phyloP scores from a whole-genome alignment of 2,888 invertebrate genomes.

The Eristalis arbustorum region DNA sequence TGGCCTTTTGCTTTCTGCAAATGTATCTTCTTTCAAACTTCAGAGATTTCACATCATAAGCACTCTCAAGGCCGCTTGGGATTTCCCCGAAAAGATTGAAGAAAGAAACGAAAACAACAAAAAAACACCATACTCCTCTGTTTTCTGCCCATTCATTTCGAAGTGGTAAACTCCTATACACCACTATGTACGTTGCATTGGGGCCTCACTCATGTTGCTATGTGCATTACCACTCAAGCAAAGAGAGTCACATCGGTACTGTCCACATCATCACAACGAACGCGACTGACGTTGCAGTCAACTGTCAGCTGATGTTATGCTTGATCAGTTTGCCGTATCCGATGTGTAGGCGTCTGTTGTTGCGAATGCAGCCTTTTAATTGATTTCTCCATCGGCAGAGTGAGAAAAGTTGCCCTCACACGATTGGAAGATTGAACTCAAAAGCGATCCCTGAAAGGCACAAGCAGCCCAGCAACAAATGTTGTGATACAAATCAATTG shows the following conservation, averaged over 20 bases:
- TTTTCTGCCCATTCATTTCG: neutral
- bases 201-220: conserved; percentile 20
- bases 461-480: conserved; percentile 18
- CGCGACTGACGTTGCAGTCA: conserved; percentile 31
- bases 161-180: neutral
- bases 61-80: conserved; percentile 43
- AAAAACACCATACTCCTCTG: neutral
- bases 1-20: conserved; percentile 27
- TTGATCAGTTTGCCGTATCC: conserved; percentile 10
- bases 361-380: neutral
- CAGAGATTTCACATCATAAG: conserved; percentile 23
- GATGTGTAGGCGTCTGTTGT: conserved; percentile 22
- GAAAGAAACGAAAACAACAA: neutral
- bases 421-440: neutral
- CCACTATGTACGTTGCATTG: conserved; percentile 16
- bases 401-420: neutral
- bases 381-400: neutral
- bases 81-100: conserved; percentile 30
- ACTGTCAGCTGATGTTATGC: conserved; percentile 48
- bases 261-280: conserved; percentile 63
- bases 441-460: conserved; percentile 4
- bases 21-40: conserved; percentile 11
- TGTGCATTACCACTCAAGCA: conserved; percentile 17
- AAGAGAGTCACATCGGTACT: conserved; percentile 37
- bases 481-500: conserved; percentile 38